Evolutionary conservation across 1,140 invertebrate species (phyloP), one percentile per base, ranked within the genome.

Genomic region (Whitmania pigra): DNA sequence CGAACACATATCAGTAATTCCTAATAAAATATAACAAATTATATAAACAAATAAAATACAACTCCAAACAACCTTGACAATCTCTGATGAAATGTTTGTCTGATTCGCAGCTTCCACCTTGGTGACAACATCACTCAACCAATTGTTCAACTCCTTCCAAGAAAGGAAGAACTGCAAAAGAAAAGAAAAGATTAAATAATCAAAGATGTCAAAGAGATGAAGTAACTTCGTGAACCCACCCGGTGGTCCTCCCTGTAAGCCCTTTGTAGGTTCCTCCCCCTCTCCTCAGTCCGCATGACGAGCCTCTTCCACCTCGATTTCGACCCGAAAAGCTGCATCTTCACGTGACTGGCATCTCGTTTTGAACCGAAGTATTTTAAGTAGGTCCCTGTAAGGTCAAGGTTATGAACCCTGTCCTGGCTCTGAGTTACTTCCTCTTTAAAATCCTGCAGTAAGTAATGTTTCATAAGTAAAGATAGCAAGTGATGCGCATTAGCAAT

Each of bases 301-400:
- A 67, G 95, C 90, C 73, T 95, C 86, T 83, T 99, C 93, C 94
- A 98, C 7, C 94, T 86, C 81, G 98, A 92, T 78, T 97, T 92
- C 4, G 98, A 93, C 69, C 92, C 95, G 7, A 98, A 91, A 22
- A 99, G 85, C 53, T 97, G 83, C 82, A 98, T 99, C 83, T 98
- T 99, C 74, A 99, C 97, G 27, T 97, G 85, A 77, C 98, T 97
- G 0, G 97, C 94, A 80, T 99, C 96, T 80, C 98, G 95, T 81
- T 99, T 99, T 79, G 97, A 93, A 76, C 94, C 96, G 85, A 97
- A 97, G 82, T 97, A 96, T 80, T 98, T 97, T 18, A 97, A 84
- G 81, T 97, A 95, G 0, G 94, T 97, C 76, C 94, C 95, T 81
- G 96, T 96, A 80, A 94, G 94, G 82, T 97, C 93, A 69, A 98